Base-by-base conservation (phyloP, 2,888 invertebrate species). In the Ganaspis brasiliensis region DNA sequence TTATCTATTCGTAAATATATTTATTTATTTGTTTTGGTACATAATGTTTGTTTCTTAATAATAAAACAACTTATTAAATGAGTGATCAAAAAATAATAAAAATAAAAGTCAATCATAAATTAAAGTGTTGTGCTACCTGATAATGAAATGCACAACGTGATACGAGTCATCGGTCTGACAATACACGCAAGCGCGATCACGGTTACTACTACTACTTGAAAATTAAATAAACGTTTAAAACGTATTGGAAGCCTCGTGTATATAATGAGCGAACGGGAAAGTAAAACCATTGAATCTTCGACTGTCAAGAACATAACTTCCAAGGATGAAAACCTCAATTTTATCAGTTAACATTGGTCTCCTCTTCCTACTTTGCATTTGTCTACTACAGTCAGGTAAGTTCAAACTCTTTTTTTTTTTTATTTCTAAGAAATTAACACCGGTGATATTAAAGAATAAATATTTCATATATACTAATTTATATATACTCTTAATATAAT, bases 221-320 rank as follows among this genome's bases (percentile, higher is more conserved):
- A 37, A 21, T 37, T 63, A 45, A 70, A 70, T 70, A 21, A 19
- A 52, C 55, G 71, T 55, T 49, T 26, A 52, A 45, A 35, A 26
- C n/a, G 71, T 76, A 79, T 59, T 61, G 76, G 78, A 81, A 75
- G 81, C 79, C 85, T 73, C 83, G 83, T 87, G 87, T 87, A 88
- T 88, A 88, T 88, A 88, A 87, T 82, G 87, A 40, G 82, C 78
- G 80, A 26, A 75, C 81, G 85, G 83, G 83, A 87, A 88, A 86
- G 87, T 85, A 81, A 82, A 83, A 87, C 78, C 89, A 89, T 86
- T 89, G 83, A 87, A 84, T 84, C 86, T 86, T 82, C 80, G 84
- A 84, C 87, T 85, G 86, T 88, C 86, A 87, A 83, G 71, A 71
- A 40, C 49, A 61, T 59, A 52, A 57, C 56, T 40, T 52, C 10